Evolutionary conservation across 2,113 vertebrate genomes (phyloP).

Genomic region (Serilophus lunatus): DNA sequence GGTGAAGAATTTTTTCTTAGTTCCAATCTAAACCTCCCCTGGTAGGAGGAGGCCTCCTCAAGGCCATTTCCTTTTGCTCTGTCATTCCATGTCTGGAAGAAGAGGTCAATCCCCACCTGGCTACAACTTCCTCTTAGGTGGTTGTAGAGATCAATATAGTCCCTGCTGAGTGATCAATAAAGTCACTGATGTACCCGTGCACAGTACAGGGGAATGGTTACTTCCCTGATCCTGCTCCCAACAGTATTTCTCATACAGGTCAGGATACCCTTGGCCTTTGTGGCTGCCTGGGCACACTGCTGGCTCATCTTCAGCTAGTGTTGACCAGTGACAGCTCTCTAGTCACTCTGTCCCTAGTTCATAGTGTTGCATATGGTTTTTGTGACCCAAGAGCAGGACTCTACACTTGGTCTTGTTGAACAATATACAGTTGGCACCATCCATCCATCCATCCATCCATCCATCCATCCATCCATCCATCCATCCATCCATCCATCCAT

Average conservation of each 20-base stretch:
- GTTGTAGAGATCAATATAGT: accelerated
- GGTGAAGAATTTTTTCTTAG: background rate
- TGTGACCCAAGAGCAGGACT: background rate
- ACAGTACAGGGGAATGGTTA: accelerated
- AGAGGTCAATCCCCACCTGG: accelerated
- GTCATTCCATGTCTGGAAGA: background rate
- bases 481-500: too few species aligned
- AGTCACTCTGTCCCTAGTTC: too few species aligned
- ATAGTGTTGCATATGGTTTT: accelerated
- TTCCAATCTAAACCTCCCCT: background rate
- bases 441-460: too few species aligned
- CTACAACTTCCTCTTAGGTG: background rate
- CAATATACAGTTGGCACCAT: accelerated
- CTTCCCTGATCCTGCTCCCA: background rate
- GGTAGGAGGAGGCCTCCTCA: background rate
- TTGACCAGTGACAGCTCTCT: background rate
- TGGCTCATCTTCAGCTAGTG: background rate
- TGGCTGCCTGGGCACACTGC: background rate
- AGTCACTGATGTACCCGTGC: too few species aligned
- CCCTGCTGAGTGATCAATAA: too few species aligned
- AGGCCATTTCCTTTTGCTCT: background rate
- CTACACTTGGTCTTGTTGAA: accelerated
- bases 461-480: too few species aligned
- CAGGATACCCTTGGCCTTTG: background rate
- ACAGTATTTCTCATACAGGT: background rate